These are phyloP conservation scores for Conus ventricosus DNA, from an alignment of 1,140 invertebrate genomes.

Conservation along the genomic window DNA sequence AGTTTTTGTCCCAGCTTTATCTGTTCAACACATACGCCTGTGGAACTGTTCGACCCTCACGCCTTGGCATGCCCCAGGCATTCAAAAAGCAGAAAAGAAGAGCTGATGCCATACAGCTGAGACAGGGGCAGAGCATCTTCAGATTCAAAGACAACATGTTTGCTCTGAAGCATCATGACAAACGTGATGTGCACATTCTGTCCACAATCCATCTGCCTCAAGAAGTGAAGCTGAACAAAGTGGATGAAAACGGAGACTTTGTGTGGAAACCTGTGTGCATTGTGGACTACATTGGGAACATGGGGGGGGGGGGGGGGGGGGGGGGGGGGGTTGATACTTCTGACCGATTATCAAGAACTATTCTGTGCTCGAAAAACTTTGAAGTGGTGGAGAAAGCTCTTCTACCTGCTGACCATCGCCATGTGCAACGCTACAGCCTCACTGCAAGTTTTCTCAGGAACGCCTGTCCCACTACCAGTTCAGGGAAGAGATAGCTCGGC, in stretches of 20 bases:
- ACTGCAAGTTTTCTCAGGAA: too few species aligned
- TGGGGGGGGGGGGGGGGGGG: too few species aligned
- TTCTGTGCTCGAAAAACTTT: constrained; percentile 29
- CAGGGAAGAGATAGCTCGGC: not conserved
- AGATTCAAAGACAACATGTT: constrained; percentile 21
- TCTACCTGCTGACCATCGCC: constrained; percentile 22
- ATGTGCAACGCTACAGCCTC: too few species aligned
- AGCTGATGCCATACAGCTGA: constrained; percentile 32
- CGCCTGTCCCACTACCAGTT: not conserved
- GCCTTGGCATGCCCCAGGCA: constrained; percentile 30
- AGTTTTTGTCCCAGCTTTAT: constrained; percentile 39
- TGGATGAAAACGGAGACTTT: constrained; percentile 17
- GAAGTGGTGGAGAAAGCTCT: constrained; percentile 42
- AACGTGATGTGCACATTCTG: constrained; percentile 40
- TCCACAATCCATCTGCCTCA: constrained; percentile 38
- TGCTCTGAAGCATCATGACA: constrained; percentile 32
- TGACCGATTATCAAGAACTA: constrained; percentile 36
- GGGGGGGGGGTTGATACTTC: constrained; percentile 42
- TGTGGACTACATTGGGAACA: constrained; percentile 44
- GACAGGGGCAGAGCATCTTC: constrained; percentile 20
- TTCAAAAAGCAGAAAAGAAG: not conserved
- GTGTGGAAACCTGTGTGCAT: constrained; percentile 23
- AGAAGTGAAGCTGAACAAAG: constrained; percentile 23
- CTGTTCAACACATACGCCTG: constrained; percentile 40
- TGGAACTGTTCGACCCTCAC: constrained; percentile 40